Conservation (phyloP, 1,140 invertebrate genomes). For the Aphelenchoides besseyi region DNA sequence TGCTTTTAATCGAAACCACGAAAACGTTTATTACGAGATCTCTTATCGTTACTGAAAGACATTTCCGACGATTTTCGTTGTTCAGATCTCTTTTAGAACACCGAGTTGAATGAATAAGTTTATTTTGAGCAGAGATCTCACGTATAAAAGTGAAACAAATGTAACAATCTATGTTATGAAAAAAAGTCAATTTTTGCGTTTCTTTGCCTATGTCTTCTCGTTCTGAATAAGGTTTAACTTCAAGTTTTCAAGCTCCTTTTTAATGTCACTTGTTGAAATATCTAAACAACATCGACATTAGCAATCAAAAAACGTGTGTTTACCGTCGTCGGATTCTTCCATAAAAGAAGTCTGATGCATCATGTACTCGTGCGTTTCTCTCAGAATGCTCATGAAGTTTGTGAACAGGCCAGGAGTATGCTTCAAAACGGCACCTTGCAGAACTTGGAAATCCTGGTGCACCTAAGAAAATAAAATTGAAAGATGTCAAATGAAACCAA, state of each 20-base stretch:
- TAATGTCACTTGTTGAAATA: too few species aligned
- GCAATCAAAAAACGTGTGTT: too few species aligned
- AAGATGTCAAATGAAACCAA: not conserved
- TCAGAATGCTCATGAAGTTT: not conserved
- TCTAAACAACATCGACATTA: too few species aligned
- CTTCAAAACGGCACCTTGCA: not conserved
- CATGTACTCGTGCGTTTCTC: not conserved
- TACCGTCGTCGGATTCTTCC: too few species aligned
- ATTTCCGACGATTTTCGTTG: too few species aligned
- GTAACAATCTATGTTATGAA: too few species aligned
- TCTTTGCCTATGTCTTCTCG: too few species aligned
- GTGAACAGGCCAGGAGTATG: not conserved
- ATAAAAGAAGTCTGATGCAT: too few species aligned
- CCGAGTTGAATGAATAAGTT: not conserved
- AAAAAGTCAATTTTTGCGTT: too few species aligned
- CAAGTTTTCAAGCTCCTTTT: too few species aligned
- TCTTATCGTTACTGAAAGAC: conserved; percentile 36
- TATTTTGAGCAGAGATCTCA: not conserved
- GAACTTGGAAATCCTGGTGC: not conserved
- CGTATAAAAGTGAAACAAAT: too few species aligned
- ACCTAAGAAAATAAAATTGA: not conserved
- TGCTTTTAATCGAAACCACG: conserved; percentile 41
- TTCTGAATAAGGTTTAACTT: too few species aligned
- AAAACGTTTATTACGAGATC: conserved; percentile 44
- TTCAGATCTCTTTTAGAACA: not conserved